Percentiles rank a stretch among this genome's conserved stretches.
Evolutionary conservation across 2,113 vertebrate species (phyloP).

Genomic region (Glaucidium brasilianum): DNA sequence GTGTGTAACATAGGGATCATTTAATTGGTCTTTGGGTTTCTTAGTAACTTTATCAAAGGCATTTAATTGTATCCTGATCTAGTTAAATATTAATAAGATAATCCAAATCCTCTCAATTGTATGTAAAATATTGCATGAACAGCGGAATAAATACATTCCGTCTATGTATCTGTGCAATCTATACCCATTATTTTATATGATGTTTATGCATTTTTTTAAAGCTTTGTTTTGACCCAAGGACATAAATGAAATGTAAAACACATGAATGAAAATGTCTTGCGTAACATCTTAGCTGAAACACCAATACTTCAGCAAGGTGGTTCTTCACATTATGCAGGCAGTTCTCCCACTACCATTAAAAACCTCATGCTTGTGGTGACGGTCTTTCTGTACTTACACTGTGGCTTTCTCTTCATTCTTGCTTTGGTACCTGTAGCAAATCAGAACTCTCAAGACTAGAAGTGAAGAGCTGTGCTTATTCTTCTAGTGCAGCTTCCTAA

Average conservation of each 20-base stretch:
- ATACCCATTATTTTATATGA: not conserved
- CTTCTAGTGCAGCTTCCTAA: not conserved
- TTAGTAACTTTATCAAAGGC: conserved; percentile 8
- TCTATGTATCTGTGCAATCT: not conserved
- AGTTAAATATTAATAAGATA: conserved; percentile 2
- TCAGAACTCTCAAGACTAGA: not conserved
- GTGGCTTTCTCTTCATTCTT: not conserved
- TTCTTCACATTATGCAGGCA: not conserved
- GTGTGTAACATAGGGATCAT: conserved; percentile 10
- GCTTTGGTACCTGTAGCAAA: not conserved
- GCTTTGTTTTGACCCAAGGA: not conserved
- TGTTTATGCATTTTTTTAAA: not conserved
- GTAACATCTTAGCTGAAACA: not conserved
- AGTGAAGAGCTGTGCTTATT: not conserved
- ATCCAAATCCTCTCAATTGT: not conserved
- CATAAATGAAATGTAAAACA: not conserved
- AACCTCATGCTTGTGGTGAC: not conserved
- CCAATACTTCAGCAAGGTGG: not conserved
- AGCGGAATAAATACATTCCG: not conserved
- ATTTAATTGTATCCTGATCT: not conserved
- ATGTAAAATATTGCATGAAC: not conserved
- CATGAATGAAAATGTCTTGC: not conserved
- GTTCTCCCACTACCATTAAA: not conserved
- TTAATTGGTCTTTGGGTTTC: not conserved
- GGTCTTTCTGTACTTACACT: not conserved